phyloP scores from a whole-genome alignment of 2,797 vertebrate genomes.

The Diceros bicornis region DNA sequence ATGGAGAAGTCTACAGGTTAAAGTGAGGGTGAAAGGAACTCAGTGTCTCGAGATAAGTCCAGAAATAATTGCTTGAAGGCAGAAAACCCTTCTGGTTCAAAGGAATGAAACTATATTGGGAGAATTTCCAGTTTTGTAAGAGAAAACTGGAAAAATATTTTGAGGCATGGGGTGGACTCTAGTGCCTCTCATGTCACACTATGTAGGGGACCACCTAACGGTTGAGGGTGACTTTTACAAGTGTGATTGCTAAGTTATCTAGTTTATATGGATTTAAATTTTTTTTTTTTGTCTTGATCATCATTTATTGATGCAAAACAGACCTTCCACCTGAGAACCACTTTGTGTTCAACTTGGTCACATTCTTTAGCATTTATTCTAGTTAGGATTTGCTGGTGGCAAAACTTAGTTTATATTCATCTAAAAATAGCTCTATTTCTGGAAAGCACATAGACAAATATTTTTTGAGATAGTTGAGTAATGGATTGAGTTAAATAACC shows the following conservation, averaged over 20 bases:
- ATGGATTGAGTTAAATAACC: neutral
- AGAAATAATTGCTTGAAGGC: neutral
- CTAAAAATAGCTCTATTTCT: neutral
- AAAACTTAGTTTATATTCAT: neutral
- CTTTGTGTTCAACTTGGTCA: neutral
- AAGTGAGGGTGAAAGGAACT: neutral
- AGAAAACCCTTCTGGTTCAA: neutral
- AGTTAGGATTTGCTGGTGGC: neutral
- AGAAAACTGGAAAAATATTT: neutral
- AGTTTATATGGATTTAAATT: neutral
- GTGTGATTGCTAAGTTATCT: neutral
- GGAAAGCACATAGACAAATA: neutral
- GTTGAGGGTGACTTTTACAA: neutral
- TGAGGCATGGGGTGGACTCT: neutral
- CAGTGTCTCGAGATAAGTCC: neutral
- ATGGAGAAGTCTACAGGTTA: neutral
- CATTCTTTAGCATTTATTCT: neutral
- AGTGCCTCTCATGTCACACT: neutral
- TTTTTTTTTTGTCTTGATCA: neutral
- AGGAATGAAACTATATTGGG: neutral
- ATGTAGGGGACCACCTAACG: neutral
- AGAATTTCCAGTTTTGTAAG: neutral
- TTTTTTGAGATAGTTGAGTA: neutral
- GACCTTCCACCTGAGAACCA: neutral
- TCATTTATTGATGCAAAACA: neutral